phyloP scores from a whole-genome alignment of 2,888 invertebrate genomes.

The Thysanoteuthis rhombus region DNA sequence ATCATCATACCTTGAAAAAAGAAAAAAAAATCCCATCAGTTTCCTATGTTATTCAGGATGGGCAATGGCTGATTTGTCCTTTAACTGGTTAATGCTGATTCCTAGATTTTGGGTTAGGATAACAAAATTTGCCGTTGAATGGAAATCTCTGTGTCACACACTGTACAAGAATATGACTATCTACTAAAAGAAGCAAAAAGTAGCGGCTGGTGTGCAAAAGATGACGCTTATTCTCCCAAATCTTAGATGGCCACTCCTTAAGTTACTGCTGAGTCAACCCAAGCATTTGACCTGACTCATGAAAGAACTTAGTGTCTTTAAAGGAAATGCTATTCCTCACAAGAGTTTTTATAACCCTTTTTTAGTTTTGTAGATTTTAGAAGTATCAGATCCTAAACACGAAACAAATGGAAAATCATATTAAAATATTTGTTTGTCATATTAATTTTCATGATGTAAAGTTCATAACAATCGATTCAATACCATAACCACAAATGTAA shows the following conservation, averaged over 20 bases:
- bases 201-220: background rate
- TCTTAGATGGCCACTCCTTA: background rate
- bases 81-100: background rate
- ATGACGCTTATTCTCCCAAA: background rate
- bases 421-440: too few species aligned
- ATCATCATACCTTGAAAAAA: too few species aligned
- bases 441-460: too few species aligned
- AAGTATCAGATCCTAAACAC: too few species aligned
- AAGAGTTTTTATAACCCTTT: background rate
- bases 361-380: background rate
- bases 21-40: too few species aligned
- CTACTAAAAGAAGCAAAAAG: background rate
- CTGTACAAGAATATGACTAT: background rate
- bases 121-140: background rate
- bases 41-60: background rate
- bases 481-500: too few species aligned
- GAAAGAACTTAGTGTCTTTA: background rate
- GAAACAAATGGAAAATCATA: too few species aligned
- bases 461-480: too few species aligned
- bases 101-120: background rate
- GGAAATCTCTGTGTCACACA: background rate
- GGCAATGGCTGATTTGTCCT: background rate
- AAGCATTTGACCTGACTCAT: background rate
- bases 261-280: slow-evolving; percentile 12
- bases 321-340: background rate